phyloP scores from a whole-genome alignment of 2,113 vertebrate genomes.

The Platichthys stellatus region DNA sequence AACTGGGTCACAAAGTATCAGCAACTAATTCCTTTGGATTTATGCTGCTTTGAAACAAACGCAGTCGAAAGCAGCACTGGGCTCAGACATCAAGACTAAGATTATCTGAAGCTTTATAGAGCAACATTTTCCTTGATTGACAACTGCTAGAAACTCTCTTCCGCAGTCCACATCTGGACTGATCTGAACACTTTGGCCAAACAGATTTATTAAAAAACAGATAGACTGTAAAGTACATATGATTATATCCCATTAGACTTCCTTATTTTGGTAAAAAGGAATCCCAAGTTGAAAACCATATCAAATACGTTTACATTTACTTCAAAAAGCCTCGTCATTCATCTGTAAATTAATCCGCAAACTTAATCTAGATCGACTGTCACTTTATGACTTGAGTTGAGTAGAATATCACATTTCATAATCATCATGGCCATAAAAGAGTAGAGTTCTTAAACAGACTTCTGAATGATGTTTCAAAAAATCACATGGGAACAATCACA shows the following conservation, averaged over 20 bases:
- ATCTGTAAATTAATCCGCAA: neutral
- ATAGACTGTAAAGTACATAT: neutral
- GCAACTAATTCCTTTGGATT: constrained; percentile 1
- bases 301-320: neutral
- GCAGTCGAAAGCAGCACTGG: neutral
- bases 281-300: neutral
- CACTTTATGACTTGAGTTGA: neutral
- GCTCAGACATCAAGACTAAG: neutral
- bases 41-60: neutral
- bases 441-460: neutral
- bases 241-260: too few relatives aligned
- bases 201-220: neutral
- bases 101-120: neutral
- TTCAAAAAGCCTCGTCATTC: too few relatives aligned
- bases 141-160: neutral
- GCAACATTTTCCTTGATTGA: neutral
- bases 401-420: neutral
- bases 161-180: constrained; percentile 22
- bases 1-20: constrained; percentile 22
- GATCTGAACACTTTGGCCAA: neutral
- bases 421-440: neutral
- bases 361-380: neutral
- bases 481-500: constrained; percentile 15
- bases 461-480: constrained; percentile 24
- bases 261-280: too few relatives aligned